phyloP scores from a whole-genome alignment of 2,797 vertebrate species.

The Rhinophrynus dorsalis region DNA sequence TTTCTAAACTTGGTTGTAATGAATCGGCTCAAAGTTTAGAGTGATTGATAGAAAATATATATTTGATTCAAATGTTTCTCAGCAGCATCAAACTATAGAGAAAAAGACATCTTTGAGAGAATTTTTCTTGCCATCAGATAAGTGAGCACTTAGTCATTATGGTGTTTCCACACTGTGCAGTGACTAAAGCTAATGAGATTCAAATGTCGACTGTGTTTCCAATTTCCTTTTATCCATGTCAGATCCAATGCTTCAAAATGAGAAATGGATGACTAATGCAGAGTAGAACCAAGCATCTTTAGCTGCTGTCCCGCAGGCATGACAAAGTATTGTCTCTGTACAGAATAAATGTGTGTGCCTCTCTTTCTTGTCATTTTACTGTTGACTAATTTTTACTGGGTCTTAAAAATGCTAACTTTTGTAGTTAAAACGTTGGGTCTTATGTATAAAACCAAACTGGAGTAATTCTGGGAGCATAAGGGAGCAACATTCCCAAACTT shows the following conservation, averaged over 20 bases:
- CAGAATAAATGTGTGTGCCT: background rate
- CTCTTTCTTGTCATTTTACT: slow-evolving; percentile 3
- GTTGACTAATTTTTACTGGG: background rate
- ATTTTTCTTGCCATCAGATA: slow-evolving; percentile 11
- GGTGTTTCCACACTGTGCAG: slow-evolving; percentile 9
- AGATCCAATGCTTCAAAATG: slow-evolving; percentile 29
- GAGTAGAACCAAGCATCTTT: slow-evolving; percentile 6
- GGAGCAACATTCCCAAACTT: too few relatives aligned
- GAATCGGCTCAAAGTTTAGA: too few relatives aligned
- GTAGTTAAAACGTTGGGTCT: too few relatives aligned
- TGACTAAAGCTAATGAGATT: slow-evolving; percentile 34
- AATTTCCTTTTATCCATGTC: slow-evolving; percentile 33
- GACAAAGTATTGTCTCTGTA: slow-evolving; percentile 5
- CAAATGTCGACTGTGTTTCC: slow-evolving; percentile 17
- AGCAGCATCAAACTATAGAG: background rate
- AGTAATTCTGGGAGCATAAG: too few relatives aligned
- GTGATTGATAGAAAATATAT: background rate
- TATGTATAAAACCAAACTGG: too few relatives aligned
- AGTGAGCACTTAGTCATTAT: slow-evolving; percentile 5
- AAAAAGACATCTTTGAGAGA: background rate
- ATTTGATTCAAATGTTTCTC: background rate
- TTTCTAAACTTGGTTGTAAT: too few relatives aligned
- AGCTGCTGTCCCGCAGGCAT: slow-evolving; percentile 20
- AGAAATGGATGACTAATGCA: slow-evolving; percentile 24
- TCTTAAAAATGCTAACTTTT: slow-evolving; percentile 16